Base-by-base conservation (phyloP, 2,797 vertebrate species). In the Macropus fuliginosus region DNA sequence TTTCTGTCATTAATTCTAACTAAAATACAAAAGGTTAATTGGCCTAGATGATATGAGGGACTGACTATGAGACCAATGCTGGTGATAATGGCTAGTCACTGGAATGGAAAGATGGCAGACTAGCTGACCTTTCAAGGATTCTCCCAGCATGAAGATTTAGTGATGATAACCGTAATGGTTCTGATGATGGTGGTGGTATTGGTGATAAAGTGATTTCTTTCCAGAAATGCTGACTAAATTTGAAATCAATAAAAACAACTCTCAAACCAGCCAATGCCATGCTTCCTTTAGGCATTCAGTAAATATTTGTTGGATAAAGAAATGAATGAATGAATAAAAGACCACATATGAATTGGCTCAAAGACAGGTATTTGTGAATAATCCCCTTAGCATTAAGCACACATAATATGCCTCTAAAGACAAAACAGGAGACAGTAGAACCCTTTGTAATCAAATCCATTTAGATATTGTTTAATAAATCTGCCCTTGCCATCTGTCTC, bases 381-480 rank as follows among this genome's bases (percentile, higher is more conserved):
- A 94, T 90, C 89, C 56, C 95, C 96, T 95, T 92, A 95, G 50
- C 93, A 21, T 66, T 96, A 87, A 97, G 96, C 91, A 97, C 93
- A 95, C 96, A 97, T 94, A 97, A 96, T 97, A 98, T 96, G 96
- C 91, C 97, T 97, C 89, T 96, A 96, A 97, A 96, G 98, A 97
- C 95, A 98, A 87, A 97, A 97, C 54, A 91, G 34, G 18, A 96
- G 95, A 96, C 89, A 90, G 18, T 10, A 74, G 34, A 97, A 96
- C 93, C 96, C 93, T 91, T 97, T 29, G 18, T 74, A 95, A 97
- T 92, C 31, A 0, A 93, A 93, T 94, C 96, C 97, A 74, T 98
- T 98, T 98, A 96, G 98, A 96, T 93, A 95, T 97, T 98, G 96
- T 96, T 96, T 96, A 98, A 98, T 94, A 97, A 98, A 97, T 98